A percentile compares a stretch with the other conserved stretches of the same genome.
phyloP scores from a whole-genome alignment of 2,113 vertebrate species.

The Chrysemys picta region DNA sequence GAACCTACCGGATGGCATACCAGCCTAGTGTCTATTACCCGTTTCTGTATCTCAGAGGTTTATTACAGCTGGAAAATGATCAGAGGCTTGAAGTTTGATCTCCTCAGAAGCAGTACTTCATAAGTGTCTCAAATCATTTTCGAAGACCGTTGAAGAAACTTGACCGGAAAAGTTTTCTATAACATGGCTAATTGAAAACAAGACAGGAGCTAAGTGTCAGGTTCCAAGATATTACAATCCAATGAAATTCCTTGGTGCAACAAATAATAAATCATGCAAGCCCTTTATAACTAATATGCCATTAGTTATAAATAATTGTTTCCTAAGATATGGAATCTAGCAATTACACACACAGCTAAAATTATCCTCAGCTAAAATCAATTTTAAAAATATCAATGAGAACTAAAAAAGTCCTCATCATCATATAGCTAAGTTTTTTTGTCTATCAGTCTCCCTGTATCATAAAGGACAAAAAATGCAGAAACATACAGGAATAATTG shows the following conservation, averaged over 20 bases:
- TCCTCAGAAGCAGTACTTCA: not conserved
- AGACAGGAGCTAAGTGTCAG: not conserved
- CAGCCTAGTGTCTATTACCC: not conserved
- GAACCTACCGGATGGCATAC: not conserved
- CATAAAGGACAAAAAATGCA: not conserved
- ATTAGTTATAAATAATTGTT: not conserved
- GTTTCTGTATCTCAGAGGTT: not conserved
- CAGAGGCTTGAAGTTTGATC: not conserved
- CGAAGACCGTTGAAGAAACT: conserved; percentile 28
- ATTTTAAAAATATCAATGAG: not conserved
- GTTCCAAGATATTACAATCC: conserved; percentile 33
- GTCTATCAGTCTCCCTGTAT: not conserved
- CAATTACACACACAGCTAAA: not conserved
- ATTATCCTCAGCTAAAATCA: not conserved
- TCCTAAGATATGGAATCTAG: not conserved
- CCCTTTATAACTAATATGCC: not conserved
- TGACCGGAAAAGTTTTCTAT: not conserved
- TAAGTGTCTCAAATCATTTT: not conserved
- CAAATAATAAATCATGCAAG: not conserved
- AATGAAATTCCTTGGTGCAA: conserved; percentile 14
- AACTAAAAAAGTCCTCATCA: not conserved
- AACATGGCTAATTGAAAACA: conserved; percentile 36
- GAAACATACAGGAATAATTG: not conserved
- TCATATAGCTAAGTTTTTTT: not conserved
- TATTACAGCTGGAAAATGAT: conserved; percentile 8